phyloP scores from a whole-genome alignment of 2,888 invertebrate genomes.

The Drosophila limbata region DNA sequence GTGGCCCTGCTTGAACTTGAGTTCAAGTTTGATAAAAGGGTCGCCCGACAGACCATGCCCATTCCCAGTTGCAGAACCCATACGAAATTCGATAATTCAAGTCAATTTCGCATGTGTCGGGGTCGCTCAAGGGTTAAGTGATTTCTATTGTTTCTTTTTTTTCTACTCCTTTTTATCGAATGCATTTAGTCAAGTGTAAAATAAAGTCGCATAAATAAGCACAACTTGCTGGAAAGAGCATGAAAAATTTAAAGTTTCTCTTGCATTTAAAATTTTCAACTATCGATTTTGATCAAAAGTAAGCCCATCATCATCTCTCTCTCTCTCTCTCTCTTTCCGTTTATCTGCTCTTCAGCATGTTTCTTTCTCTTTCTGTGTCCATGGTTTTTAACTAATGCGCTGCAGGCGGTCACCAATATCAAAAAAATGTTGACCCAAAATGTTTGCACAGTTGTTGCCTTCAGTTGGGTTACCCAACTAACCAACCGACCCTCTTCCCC shows the following conservation, averaged over 20 bases:
- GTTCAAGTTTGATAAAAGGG: slow-evolving; percentile 76
- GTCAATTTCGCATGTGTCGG: slow-evolving; percentile 76
- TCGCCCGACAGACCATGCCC: slow-evolving; percentile 55
- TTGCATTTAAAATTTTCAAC: slow-evolving; percentile 19
- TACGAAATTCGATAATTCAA: slow-evolving; percentile 75
- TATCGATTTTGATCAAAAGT: slow-evolving; percentile 52
- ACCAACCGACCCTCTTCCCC: neutral
- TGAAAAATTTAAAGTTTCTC: slow-evolving; percentile 55
- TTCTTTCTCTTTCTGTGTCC: neutral
- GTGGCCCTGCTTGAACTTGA: slow-evolving; percentile 62
- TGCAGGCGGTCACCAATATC: slow-evolving; percentile 50
- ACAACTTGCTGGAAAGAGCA: slow-evolving; percentile 26
- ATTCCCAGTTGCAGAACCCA: slow-evolving; percentile 44
- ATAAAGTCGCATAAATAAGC: slow-evolving; percentile 72
- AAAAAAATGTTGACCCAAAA: slow-evolving; percentile 60
- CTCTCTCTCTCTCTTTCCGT: neutral
- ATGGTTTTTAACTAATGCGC: slow-evolving; percentile 42
- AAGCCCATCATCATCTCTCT: neutral
- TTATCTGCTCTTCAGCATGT: neutral
- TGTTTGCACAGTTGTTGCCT: slow-evolving; percentile 57
- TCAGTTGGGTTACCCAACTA: slow-evolving; percentile 41
- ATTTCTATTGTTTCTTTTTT: slow-evolving; percentile 67
- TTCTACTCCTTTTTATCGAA: slow-evolving; percentile 19
- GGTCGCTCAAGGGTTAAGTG: slow-evolving; percentile 77
- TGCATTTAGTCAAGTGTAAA: slow-evolving; percentile 68